Evolutionary conservation across 2,888 invertebrate genomes (phyloP).

Genomic region (Spilosoma lubricipeda): DNA sequence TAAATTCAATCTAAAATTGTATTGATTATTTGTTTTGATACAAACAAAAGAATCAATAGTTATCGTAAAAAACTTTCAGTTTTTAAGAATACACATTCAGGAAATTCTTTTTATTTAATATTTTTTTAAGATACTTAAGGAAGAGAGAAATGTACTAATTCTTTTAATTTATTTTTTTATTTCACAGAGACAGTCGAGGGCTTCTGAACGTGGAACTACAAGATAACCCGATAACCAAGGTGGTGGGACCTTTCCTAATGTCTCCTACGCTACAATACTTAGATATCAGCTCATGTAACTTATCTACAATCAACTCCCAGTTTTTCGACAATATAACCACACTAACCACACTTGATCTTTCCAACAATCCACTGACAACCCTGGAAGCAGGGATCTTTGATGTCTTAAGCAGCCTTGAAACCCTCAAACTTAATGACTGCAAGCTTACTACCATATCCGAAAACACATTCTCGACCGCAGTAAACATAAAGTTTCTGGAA

Average conservation of each 20-base stretch:
- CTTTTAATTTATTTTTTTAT: background rate
- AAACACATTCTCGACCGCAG: slow-evolving; percentile 85
- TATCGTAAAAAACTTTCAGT: background rate
- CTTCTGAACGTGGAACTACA: slow-evolving; percentile 90
- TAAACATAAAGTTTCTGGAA: slow-evolving; percentile 88
- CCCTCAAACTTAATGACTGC: slow-evolving; percentile 88
- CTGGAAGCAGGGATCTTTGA: slow-evolving; percentile 87
- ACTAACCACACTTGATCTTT: slow-evolving; percentile 89
- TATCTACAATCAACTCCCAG: slow-evolving; percentile 85
- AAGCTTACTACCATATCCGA: slow-evolving; percentile 86
- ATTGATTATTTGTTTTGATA: background rate
- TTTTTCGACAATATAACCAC: slow-evolving; percentile 90
- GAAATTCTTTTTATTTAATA: too few relatives aligned
- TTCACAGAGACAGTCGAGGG: slow-evolving; percentile 88
- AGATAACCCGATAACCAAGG: slow-evolving; percentile 87
- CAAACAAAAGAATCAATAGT: background rate
- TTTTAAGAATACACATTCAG: too few relatives aligned
- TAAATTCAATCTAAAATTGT: background rate
- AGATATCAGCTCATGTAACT: slow-evolving; percentile 88
- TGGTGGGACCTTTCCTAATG: slow-evolving; percentile 88
- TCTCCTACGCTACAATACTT: slow-evolving; percentile 89
- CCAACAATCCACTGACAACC: slow-evolving; percentile 87
- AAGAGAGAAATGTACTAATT: background rate
- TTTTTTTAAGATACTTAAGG: too few relatives aligned
- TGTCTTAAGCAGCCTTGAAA: slow-evolving; percentile 88